phyloP scores from a whole-genome alignment of 2,797 vertebrate genomes.

The Dryobates pubescens region DNA sequence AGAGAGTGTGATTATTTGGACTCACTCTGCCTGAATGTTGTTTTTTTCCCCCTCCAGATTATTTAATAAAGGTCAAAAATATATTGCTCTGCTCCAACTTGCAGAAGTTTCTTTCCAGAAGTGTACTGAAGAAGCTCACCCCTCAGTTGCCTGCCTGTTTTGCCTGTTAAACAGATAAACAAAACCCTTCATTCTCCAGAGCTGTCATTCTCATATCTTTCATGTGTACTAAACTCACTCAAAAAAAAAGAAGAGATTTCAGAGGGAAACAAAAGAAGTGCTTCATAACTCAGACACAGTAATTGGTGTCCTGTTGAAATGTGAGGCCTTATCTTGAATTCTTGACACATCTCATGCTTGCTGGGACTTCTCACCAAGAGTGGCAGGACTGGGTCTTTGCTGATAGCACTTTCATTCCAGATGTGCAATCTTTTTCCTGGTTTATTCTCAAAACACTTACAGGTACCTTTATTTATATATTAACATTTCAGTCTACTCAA shows the following conservation, averaged over 20 bases:
- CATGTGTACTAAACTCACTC: constrained; percentile 2
- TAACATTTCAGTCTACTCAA: not conserved
- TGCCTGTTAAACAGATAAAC: not conserved
- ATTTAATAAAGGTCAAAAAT: constrained; percentile 15
- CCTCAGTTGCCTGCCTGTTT: not conserved
- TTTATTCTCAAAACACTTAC: not conserved
- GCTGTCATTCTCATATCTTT: constrained; percentile 18
- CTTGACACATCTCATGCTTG: not conserved
- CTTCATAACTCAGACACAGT: not conserved
- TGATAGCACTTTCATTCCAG: not conserved
- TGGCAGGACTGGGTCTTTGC: not conserved
- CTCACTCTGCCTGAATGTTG: not conserved
- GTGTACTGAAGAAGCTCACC: not conserved
- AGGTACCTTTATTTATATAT: not conserved
- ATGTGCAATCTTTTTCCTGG: not conserved
- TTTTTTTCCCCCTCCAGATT: not conserved
- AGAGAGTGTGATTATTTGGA: not conserved
- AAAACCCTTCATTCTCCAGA: constrained; percentile 24
- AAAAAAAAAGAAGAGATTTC: not conserved
- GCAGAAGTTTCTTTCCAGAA: not conserved
- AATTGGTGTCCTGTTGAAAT: constrained; percentile 43
- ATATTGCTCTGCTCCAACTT: not conserved
- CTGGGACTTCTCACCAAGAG: not conserved
- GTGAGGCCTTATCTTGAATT: not conserved
- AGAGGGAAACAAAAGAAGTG: not conserved